Conservation (phyloP, 2,888 invertebrate genomes). For the Drosophila pegasa region DNA sequence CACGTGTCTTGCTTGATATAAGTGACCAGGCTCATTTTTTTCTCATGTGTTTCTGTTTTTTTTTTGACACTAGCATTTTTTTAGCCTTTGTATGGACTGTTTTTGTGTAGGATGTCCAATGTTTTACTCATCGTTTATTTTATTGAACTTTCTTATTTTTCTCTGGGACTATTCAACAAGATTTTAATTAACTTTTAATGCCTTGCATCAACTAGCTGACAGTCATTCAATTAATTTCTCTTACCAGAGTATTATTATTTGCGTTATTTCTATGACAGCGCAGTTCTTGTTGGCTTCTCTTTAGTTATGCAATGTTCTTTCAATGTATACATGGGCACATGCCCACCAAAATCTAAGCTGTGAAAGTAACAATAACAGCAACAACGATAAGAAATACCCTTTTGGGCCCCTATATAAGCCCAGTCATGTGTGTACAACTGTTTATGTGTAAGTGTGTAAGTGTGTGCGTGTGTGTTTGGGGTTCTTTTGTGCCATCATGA, state of each 20-base stretch:
- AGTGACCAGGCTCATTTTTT: not conserved
- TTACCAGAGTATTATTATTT: constrained; percentile 4
- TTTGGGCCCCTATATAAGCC: constrained; percentile 29
- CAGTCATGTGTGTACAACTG: constrained; percentile 26
- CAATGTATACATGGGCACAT: constrained; percentile 43
- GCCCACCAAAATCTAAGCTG: constrained; percentile 19
- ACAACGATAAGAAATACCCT: constrained; percentile 29
- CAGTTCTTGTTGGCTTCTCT: constrained; percentile 8
- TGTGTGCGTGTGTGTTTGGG: constrained; percentile 30
- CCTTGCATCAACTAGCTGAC: no score
- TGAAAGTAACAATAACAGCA: constrained; percentile 31
- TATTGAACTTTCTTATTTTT: not conserved
- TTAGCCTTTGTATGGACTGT: no score
- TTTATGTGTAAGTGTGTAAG: no score
- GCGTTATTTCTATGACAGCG: not conserved
- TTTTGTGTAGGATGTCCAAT: no score
- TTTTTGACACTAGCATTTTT: no score
- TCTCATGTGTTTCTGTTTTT: not conserved
- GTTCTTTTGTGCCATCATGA: constrained; percentile 63
- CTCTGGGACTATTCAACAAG: not conserved
- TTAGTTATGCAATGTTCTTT: constrained; percentile 66
- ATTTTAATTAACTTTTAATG: not conserved
- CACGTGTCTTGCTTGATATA: no score
- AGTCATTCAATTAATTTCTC: not conserved
- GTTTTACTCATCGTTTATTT: no score